Evolutionary conservation across 30 jellyfish, hydroid and myxozoan species (phyloP).

Genomic region (Aurelia sp.): DNA sequence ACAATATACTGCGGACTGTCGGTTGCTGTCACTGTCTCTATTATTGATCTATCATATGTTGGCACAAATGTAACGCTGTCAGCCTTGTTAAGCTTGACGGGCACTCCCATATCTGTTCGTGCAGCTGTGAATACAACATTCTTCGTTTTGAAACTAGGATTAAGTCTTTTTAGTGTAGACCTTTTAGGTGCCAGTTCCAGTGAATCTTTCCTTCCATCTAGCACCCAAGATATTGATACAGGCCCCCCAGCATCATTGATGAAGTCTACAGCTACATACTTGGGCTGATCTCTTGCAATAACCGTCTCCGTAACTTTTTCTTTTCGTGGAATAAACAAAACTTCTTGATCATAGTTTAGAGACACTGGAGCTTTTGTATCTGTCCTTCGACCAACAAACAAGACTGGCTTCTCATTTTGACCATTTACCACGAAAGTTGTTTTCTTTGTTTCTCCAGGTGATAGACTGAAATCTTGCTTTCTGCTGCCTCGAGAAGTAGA

Average conservation of each 20-base stretch:
- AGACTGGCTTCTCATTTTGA: neutral
- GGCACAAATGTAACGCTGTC: neutral
- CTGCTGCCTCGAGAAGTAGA: neutral
- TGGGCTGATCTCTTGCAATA: conserved; percentile 29
- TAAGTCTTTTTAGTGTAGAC: neutral
- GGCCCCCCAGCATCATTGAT: conserved; percentile 3
- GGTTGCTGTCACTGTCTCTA: neutral
- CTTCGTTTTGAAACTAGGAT: neutral
- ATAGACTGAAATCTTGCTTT: neutral
- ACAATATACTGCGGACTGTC: neutral
- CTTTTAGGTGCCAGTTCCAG: neutral
- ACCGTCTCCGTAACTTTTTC: conserved; percentile 29
- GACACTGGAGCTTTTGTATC: conserved; percentile 9
- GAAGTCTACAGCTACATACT: conserved; percentile 26
- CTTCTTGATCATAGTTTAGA: neutral
- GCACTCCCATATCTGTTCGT: neutral
- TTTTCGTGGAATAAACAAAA: conserved; percentile 27
- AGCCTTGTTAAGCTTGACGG: neutral
- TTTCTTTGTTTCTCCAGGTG: conserved; percentile 10
- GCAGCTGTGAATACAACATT: neutral
- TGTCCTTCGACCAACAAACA: conserved; percentile 21
- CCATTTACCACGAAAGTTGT: neutral
- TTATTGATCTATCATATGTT: neutral
- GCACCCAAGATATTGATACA: neutral
- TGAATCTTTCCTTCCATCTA: neutral